Conservation (phyloP, 2,113 vertebrate species). For the Tilapia sparmanii region DNA sequence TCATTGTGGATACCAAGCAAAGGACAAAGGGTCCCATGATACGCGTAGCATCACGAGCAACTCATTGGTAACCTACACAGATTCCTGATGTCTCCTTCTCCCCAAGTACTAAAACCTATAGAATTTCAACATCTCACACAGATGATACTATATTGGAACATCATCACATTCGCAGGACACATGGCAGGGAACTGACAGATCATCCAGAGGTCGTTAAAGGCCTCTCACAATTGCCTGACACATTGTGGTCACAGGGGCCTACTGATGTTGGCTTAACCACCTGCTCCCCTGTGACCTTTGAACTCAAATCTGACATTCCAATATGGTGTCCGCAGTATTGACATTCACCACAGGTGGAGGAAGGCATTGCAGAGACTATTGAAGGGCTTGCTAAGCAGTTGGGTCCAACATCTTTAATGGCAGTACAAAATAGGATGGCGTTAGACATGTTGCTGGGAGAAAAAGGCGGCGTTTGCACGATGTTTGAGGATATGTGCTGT, state of each 20-base stretch:
- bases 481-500: no score
- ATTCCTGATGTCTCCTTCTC: background rate
- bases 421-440: background rate
- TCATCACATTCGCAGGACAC: rapidly evolving
- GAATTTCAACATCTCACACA: background rate
- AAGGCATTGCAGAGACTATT: background rate
- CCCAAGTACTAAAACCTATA: background rate
- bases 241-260: background rate
- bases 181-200: background rate
- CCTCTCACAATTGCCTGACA: background rate
- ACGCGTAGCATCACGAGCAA: rapidly evolving
- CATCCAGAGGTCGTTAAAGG: background rate
- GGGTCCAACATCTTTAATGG: background rate
- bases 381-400: background rate
- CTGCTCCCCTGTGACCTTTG: rapidly evolving
- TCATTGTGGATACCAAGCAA: rapidly evolving
- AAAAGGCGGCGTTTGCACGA: no score
- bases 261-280: background rate
- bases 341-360: background rate
- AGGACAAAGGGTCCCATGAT: background rate
- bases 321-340: background rate
- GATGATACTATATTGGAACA: background rate
- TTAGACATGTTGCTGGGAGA: background rate
- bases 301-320: background rate
- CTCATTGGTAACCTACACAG: background rate